phyloP scores from a whole-genome alignment of 2,888 invertebrate species.

The Drosophila nr. fundita region DNA sequence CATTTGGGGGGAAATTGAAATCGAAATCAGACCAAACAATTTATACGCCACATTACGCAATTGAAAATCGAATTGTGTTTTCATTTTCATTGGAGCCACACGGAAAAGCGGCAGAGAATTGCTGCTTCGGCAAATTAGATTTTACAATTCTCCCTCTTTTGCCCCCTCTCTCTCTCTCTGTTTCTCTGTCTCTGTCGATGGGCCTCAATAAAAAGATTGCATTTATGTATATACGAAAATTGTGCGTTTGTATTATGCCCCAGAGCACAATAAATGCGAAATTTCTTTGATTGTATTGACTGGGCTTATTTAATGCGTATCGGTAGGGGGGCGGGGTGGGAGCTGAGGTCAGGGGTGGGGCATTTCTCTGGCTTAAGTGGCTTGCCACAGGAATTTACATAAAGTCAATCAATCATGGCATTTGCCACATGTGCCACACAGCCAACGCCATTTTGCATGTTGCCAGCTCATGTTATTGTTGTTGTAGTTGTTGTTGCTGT shows the following conservation, averaged over 20 bases:
- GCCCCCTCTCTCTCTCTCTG: not conserved
- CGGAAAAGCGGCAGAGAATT: constrained; percentile 23
- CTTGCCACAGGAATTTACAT: constrained; percentile 74
- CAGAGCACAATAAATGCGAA: constrained; percentile 68
- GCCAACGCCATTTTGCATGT: constrained; percentile 75
- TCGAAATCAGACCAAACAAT: constrained; percentile 54
- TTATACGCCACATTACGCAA: constrained; percentile 77
- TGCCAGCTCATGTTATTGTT: constrained; percentile 41
- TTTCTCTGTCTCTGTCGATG: not conserved
- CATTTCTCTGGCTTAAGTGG: constrained; percentile 56
- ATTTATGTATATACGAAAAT: constrained; percentile 40
- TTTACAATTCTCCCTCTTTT: constrained; percentile 63
- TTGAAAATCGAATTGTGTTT: constrained; percentile 74
- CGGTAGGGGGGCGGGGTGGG: too few species aligned
- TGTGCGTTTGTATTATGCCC: constrained; percentile 60
- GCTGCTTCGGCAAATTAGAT: constrained; percentile 68
- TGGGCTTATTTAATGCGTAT: not conserved
- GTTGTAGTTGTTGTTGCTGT: not conserved
- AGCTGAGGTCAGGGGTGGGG: not conserved
- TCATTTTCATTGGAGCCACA: constrained; percentile 46
- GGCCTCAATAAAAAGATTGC: constrained; percentile 56
- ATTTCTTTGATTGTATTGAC: constrained; percentile 56
- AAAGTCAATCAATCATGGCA: constrained; percentile 78
- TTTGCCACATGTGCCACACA: constrained; percentile 45
- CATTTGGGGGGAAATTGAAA: constrained; percentile 6